These are phyloP conservation scores for Myotis findleyi DNA, from an alignment of 2,797 vertebrate genomes.

Conservation along the genomic window DNA sequence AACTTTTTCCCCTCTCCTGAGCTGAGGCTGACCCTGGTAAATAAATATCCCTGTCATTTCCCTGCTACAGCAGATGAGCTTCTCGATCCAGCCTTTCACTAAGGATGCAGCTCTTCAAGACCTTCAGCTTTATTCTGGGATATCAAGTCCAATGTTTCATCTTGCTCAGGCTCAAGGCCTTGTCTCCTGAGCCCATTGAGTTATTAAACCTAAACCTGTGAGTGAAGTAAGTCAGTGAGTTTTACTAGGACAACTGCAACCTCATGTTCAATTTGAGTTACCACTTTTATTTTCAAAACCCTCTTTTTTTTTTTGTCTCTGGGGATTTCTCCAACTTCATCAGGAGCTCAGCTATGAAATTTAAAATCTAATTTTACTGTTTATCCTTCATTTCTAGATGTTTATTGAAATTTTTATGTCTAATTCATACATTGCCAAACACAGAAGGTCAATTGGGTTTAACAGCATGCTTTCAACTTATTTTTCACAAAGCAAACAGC, in stretches of 20 bases:
- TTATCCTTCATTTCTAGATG: neutral
- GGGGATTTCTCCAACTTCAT: neutral
- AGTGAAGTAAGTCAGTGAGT: neutral
- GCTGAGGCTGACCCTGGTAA: neutral
- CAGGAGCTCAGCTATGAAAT: neutral
- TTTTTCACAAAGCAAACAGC: neutral
- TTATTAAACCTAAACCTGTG: neutral
- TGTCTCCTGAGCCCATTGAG: neutral
- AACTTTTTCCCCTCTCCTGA: neutral
- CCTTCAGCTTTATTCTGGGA: neutral
- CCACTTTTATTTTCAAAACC: neutral
- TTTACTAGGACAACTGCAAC: neutral
- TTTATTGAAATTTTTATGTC: neutral
- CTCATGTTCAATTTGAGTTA: neutral
- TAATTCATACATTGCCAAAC: neutral
- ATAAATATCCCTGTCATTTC: neutral
- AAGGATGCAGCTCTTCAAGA: neutral
- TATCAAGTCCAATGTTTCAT: neutral
- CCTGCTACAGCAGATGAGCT: neutral
- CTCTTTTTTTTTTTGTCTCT: neutral
- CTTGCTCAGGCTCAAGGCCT: neutral
- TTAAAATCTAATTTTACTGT: neutral
- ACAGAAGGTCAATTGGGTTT: neutral
- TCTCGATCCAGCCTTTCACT: neutral
- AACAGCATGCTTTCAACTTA: neutral